These are phyloP conservation scores for Nixonia krombeini DNA, from an alignment of 1,140 invertebrate genomes.

Conservation along the genomic window DNA sequence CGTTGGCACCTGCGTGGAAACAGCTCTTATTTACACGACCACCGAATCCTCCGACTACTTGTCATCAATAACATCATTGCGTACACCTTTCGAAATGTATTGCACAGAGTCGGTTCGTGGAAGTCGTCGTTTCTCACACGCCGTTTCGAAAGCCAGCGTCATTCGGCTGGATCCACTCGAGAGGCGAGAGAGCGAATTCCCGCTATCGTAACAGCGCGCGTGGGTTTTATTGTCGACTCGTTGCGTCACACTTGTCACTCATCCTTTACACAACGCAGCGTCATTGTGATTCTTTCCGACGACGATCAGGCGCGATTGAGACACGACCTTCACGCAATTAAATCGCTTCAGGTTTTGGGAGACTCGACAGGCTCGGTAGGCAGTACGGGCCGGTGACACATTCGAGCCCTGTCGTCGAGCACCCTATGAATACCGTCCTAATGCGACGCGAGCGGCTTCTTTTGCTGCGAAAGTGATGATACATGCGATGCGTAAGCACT, in stretches of 20 bases:
- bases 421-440: conserved; percentile 22
- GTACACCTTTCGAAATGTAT: conserved; percentile 27
- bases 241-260: conserved; percentile 60
- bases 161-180: conserved; percentile 31
- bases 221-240: conserved; percentile 53
- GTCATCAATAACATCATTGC: not conserved
- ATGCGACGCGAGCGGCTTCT: conserved; percentile 13
- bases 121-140: not conserved
- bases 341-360: conserved; percentile 56
- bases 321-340: conserved; percentile 65
- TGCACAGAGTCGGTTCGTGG: conserved; percentile 6
- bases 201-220: conserved; percentile 22
- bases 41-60: no score
- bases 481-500: conserved; percentile 20
- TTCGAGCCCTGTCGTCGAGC: conserved; percentile 25
- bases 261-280: conserved; percentile 33
- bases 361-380: conserved; percentile 14
- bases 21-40: no score
- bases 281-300: conserved; percentile 48
- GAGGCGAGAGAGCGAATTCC: conserved; percentile 21
- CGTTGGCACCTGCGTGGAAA: no score
- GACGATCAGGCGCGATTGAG: conserved; percentile 58
- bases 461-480: conserved; percentile 18
- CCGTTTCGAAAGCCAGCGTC: conserved; percentile 29
- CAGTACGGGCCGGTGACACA: conserved; percentile 7